phyloP scores from a whole-genome alignment of 2,888 invertebrate species.

The Hipparchia semele region DNA sequence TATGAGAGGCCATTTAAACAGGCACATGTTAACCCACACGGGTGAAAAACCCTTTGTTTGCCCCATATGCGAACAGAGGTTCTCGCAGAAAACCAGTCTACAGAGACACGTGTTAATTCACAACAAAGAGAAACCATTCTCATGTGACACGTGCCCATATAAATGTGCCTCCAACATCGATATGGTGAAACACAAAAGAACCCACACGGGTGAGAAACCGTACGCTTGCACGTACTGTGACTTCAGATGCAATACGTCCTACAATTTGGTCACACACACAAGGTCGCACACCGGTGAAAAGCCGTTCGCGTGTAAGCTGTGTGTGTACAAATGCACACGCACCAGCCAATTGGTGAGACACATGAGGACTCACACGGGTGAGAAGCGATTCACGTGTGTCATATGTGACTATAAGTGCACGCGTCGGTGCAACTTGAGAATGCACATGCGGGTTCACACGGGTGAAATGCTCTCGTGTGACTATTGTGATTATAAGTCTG shows the following conservation, averaged over 20 bases:
- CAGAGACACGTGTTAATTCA: slow-evolving; percentile 1
- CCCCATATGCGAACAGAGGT: not conserved
- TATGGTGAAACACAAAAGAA: slow-evolving; percentile 5
- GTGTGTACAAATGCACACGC: not conserved
- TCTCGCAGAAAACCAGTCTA: not conserved
- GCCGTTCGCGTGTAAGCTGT: slow-evolving; percentile 9
- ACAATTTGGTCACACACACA: not conserved
- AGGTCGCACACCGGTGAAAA: slow-evolving; percentile 9
- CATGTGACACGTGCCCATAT: not conserved
- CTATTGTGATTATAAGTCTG: not conserved
- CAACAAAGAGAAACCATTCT: not conserved
- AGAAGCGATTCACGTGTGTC: slow-evolving; percentile 6
- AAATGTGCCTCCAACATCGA: not conserved
- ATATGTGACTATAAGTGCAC: slow-evolving; percentile 13
- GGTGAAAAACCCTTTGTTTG: not conserved
- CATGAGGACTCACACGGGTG: slow-evolving; percentile 12
- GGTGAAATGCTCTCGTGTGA: not conserved
- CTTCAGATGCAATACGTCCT: not conserved
- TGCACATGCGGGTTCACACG: not conserved
- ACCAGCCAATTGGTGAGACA: slow-evolving; percentile 17
- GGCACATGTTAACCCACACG: not conserved
- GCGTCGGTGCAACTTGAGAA: not conserved
- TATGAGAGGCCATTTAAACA: not conserved
- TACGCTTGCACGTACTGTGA: slow-evolving; percentile 15
- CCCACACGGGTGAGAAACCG: slow-evolving; percentile 13